These are phyloP conservation scores for Brevipalpus yothersi DNA, from an alignment of 1,140 invertebrate species.

Conservation along the genomic window DNA sequence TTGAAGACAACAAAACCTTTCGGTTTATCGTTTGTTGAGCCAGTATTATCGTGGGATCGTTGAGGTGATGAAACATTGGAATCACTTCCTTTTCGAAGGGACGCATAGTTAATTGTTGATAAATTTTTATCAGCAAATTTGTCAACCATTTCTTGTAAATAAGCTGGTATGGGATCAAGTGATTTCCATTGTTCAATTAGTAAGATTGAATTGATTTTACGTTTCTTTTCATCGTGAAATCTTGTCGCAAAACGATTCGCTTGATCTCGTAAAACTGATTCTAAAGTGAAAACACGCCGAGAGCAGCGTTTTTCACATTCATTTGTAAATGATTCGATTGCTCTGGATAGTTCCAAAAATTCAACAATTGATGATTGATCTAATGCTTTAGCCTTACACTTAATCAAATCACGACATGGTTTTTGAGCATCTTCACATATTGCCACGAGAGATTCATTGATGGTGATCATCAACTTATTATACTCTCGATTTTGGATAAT, in stretches of 20 bases:
- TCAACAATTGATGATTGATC: constrained; percentile 35
- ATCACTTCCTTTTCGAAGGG: neutral
- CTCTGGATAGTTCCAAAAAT: constrained; percentile 44
- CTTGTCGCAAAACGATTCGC: constrained; percentile 67
- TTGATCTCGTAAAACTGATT: constrained; percentile 54
- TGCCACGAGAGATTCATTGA: constrained; percentile 45
- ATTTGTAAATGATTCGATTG: constrained; percentile 50
- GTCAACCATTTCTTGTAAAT: constrained; percentile 61
- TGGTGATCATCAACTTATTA: constrained; percentile 32
- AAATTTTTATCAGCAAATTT: neutral
- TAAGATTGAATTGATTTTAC: constrained; percentile 51
- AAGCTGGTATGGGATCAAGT: constrained; percentile 51
- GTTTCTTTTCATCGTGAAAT: constrained; percentile 67
- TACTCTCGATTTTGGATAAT: constrained; percentile 42
- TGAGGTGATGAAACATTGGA: neutral
- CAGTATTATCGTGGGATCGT: neutral
- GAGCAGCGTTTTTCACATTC: constrained; percentile 51
- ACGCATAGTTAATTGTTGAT: neutral
- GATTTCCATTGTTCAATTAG: constrained; percentile 81
- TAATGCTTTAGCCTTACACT: constrained; percentile 31
- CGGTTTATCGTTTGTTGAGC: neutral
- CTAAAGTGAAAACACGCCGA: constrained; percentile 45
- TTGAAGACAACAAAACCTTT: constrained; percentile 32
- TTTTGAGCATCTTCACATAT: constrained; percentile 79
- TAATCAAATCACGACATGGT: constrained; percentile 55